Percentiles rank a stretch among this genome's conserved stretches.
Conservation (phyloP, 1,140 invertebrate species). For the Pentalonia nigronervosa region DNA sequence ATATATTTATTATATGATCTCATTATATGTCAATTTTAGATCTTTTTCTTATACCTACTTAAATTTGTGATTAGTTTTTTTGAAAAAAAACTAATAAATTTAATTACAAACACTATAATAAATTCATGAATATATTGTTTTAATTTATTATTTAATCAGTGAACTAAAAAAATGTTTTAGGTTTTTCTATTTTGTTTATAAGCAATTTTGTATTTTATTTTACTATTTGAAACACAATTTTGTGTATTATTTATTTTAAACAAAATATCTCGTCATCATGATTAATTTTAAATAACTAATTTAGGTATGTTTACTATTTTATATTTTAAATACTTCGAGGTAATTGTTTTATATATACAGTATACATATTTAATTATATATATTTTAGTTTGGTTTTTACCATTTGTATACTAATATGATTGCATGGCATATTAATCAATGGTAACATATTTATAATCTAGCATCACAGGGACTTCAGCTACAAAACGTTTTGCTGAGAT, state of each 20-base stretch:
- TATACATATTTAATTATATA: neutral
- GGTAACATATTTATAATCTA: neutral
- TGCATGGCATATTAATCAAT: too few relatives aligned
- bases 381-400: neutral
- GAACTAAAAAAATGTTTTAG: neutral
- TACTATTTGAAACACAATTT: neutral
- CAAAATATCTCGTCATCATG: neutral
- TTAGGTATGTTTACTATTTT: neutral
- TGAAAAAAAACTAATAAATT: neutral
- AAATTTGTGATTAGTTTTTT: neutral
- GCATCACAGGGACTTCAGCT: neutral
- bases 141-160: neutral
- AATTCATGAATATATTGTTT: neutral
- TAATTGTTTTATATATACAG: neutral
- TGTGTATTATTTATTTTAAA: neutral
- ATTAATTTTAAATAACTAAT: neutral
- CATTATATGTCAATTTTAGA: neutral
- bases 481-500: neutral
- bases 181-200: neutral
- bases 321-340: neutral
- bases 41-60: neutral
- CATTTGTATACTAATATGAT: too few relatives aligned
- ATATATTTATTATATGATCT: too few relatives aligned
- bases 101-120: neutral
- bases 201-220: too few relatives aligned